phyloP scores from a whole-genome alignment of 2,797 vertebrate species.

The Hoplostethus atlanticus region DNA sequence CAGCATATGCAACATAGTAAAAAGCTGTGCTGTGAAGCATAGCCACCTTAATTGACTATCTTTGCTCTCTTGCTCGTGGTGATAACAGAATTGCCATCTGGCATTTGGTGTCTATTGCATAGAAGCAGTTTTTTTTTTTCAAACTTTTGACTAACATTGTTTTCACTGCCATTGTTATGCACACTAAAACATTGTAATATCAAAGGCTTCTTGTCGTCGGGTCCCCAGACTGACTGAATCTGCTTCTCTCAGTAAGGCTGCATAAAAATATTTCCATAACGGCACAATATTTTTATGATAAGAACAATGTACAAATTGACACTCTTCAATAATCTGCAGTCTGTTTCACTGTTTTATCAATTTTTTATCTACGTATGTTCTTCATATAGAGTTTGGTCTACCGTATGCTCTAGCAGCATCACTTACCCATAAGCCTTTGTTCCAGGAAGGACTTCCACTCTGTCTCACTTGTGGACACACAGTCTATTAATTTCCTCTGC shows the following conservation, averaged over 20 bases:
- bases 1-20: slow-evolving; percentile 65
- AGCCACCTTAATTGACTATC: slow-evolving; percentile 75
- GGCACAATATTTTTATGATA: background rate
- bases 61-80: slow-evolving; percentile 75
- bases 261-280: slow-evolving; percentile 2
- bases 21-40: slow-evolving; percentile 63
- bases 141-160: slow-evolving; percentile 45
- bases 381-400: background rate
- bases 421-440: background rate
- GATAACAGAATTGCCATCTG: slow-evolving; percentile 75
- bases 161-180: slow-evolving; percentile 55
- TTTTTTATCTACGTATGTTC: background rate
- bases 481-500: background rate
- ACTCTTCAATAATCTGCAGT: background rate
- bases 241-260: background rate
- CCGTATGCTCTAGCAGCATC: background rate
- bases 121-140: slow-evolving; percentile 42
- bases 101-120: slow-evolving; percentile 55
- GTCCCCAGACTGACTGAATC: slow-evolving; percentile 19
- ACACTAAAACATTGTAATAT: slow-evolving; percentile 36
- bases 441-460: background rate
- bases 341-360: too few relatives aligned
- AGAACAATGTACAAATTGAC: background rate
- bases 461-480: slow-evolving; percentile 3
- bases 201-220: slow-evolving; percentile 13